Percentiles rank a stretch among this genome's conserved stretches.
phyloP scores from a whole-genome alignment of 1,140 invertebrate genomes.

The Colletes latitarsis region DNA sequence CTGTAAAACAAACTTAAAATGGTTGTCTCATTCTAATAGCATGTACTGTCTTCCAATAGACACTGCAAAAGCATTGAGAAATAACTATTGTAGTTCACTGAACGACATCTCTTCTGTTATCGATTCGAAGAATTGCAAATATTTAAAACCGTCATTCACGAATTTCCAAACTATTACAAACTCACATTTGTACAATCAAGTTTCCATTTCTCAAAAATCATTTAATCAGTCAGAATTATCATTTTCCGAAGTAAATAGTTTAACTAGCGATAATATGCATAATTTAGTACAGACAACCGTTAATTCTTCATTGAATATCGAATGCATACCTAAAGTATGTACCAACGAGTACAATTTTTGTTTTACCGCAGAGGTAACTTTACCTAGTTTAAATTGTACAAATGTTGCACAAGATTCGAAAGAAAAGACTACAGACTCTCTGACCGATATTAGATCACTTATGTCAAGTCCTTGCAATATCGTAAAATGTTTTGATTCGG shows the following conservation, averaged over 20 bases:
- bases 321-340: constrained; percentile 36
- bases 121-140: constrained; percentile 70
- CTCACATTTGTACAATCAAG: constrained; percentile 60
- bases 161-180: constrained; percentile 62
- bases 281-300: constrained; percentile 33
- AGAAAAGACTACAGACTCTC: constrained; percentile 62
- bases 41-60: constrained; percentile 72
- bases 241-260: constrained; percentile 56
- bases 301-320: constrained; percentile 49
- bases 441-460: constrained; percentile 68
- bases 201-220: constrained; percentile 56
- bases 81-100: constrained; percentile 72
- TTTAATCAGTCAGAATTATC: constrained; percentile 60
- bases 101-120: constrained; percentile 71
- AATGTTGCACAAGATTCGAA: constrained; percentile 35
- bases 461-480: constrained; percentile 49
- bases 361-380: constrained; percentile 42
- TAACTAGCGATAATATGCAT: constrained; percentile 56
- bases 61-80: constrained; percentile 59
- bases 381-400: constrained; percentile 52
- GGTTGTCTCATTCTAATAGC: constrained; percentile 71
- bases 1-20: constrained; percentile 40
- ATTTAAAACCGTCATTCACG: constrained; percentile 67
- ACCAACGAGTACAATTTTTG: constrained; percentile 42
- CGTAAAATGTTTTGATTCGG: constrained; percentile 47